Evolutionary conservation across 2,797 vertebrate species (phyloP).

Genomic region (Paedocypris micromegethes): DNA sequence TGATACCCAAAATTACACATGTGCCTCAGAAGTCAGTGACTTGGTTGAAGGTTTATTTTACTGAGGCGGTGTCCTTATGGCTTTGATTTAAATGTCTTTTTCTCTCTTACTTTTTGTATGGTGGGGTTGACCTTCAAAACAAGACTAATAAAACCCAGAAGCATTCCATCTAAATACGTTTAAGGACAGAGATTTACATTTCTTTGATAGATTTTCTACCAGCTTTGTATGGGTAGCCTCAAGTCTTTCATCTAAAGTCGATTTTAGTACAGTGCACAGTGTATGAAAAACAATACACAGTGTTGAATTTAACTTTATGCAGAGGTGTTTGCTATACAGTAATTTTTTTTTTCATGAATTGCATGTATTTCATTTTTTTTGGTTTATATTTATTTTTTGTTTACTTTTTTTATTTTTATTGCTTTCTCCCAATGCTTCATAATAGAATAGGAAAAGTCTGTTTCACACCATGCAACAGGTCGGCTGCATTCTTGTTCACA

Average conservation of each 20-base stretch:
- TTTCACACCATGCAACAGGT: slow-evolving; percentile 30
- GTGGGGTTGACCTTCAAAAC: slow-evolving; percentile 28
- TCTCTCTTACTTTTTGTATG: slow-evolving; percentile 10
- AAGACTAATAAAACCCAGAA: slow-evolving; percentile 34
- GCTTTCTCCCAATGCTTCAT: slow-evolving; percentile 9
- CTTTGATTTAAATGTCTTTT: slow-evolving; percentile 19
- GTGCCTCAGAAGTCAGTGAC: slow-evolving; percentile 8
- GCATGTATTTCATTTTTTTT: too few species aligned
- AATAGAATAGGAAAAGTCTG: slow-evolving; percentile 41
- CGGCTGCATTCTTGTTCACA: slow-evolving; percentile 39
- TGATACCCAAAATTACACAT: slow-evolving; percentile 12
- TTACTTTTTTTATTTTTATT: not conserved
- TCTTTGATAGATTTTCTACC: slow-evolving; percentile 27
- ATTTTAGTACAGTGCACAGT: not conserved
- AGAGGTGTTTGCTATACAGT: not conserved
- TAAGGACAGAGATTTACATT: slow-evolving; percentile 27
- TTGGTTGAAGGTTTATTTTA: slow-evolving; percentile 19
- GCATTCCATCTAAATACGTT: slow-evolving; percentile 20
- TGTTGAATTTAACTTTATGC: slow-evolving; percentile 3
- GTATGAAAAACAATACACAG: not conserved
- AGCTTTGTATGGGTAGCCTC: slow-evolving; percentile 1
- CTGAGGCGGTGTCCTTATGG: slow-evolving; percentile 25
- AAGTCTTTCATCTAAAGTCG: not conserved
- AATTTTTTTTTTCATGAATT: too few species aligned
- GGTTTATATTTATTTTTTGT: not conserved